A percentile compares a stretch with the other conserved stretches of the same genome.
phyloP scores from a whole-genome alignment of 2,888 invertebrate genomes.

The Leucophora obtusa region DNA sequence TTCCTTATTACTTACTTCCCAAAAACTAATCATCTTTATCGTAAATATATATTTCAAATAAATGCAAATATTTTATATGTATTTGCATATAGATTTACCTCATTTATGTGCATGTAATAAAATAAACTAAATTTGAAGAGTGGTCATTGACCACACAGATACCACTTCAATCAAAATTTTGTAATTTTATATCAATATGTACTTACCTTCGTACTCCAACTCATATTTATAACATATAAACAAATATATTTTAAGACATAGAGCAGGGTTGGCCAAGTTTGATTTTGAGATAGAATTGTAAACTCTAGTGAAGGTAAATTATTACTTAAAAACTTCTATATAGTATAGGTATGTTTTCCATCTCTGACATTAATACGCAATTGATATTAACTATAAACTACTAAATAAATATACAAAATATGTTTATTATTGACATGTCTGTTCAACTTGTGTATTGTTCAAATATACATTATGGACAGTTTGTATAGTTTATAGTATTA shows the following conservation, averaged over 20 bases:
- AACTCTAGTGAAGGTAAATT: too few species aligned
- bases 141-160: constrained; percentile 42
- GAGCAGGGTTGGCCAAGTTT: too few species aligned
- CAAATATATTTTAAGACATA: too few species aligned
- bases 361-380: background rate
- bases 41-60: too few species aligned
- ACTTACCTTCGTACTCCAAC: constrained; percentile 13
- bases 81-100: background rate
- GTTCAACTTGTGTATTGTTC: constrained; percentile 35
- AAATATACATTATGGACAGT: background rate
- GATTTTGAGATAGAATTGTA: too few species aligned
- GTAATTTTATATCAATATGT: constrained; percentile 40
- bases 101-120: background rate
- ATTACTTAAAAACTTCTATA: too few species aligned
- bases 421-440: constrained; percentile 57
- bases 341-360: too few species aligned
- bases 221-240: constrained; percentile 3
- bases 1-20: too few species aligned
- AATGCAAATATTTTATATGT: too few species aligned
- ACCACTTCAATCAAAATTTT: constrained; percentile 55
- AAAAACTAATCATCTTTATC: too few species aligned
- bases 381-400: constrained; percentile 15
- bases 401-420: constrained; percentile 26
- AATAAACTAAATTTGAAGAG: constrained; percentile 15
- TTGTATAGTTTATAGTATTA: background rate